Evolutionary conservation across 2,888 invertebrate genomes (phyloP).

Genomic region (Invenusta paracnida): DNA sequence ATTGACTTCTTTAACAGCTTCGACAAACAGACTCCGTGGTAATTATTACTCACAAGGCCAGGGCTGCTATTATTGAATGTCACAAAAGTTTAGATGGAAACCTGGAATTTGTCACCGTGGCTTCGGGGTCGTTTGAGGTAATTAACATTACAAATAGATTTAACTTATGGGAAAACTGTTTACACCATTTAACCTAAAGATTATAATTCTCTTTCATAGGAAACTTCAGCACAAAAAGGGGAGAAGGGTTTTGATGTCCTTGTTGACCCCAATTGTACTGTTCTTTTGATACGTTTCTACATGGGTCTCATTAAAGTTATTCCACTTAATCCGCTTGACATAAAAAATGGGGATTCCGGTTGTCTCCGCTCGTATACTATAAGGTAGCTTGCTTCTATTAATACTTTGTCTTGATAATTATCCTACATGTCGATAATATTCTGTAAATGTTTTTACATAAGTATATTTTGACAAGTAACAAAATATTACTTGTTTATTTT

Average conservation of each 20-base stretch:
- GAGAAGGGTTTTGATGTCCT: slow-evolving; percentile 92
- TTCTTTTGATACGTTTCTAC: slow-evolving; percentile 87
- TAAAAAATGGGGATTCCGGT: not conserved
- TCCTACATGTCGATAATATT: too few species aligned
- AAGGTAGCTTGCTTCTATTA: not conserved
- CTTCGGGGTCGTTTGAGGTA: slow-evolving; percentile 34
- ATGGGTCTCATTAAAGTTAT: slow-evolving; percentile 96
- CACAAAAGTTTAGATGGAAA: not conserved
- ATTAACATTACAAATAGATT: not conserved
- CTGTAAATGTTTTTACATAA: too few species aligned
- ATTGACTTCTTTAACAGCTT: slow-evolving; percentile 65
- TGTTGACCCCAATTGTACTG: slow-evolving; percentile 87
- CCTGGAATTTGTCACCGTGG: slow-evolving; percentile 39
- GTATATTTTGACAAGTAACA: too few species aligned
- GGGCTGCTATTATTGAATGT: slow-evolving; percentile 41
- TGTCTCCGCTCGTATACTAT: not conserved
- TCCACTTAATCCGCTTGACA: slow-evolving; percentile 69
- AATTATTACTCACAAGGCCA: slow-evolving; percentile 61
- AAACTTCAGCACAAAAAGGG: slow-evolving; percentile 56
- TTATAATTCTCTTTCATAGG: not conserved
- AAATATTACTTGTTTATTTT: too few species aligned
- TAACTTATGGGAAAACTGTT: too few species aligned
- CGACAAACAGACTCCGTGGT: slow-evolving; percentile 87
- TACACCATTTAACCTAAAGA: too few species aligned
- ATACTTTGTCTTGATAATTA: too few species aligned